Conservation (phyloP, 2,888 invertebrate genomes). For the Aproaerema taeniolella region DNA sequence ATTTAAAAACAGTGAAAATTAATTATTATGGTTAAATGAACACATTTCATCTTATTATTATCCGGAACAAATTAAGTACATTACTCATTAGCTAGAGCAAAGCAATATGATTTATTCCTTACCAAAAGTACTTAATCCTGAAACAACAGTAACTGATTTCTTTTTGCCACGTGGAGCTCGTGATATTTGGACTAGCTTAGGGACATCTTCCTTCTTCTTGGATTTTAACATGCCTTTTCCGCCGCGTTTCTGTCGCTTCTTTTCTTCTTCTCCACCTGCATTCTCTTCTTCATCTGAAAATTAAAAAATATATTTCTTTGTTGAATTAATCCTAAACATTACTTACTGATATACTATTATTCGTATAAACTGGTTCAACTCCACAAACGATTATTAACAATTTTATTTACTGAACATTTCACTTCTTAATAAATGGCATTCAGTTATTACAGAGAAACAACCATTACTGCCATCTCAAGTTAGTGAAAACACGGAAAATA, state of each 20-base stretch:
- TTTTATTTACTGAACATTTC: too few species aligned
- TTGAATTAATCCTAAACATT: not conserved
- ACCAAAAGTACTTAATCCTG: slow-evolving; percentile 97
- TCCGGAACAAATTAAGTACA: not conserved
- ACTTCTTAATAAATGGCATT: too few species aligned
- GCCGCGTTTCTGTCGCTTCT: slow-evolving; percentile 96
- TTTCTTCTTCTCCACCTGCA: slow-evolving; percentile 91
- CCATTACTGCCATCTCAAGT: too few species aligned
- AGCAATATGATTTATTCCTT: too few species aligned
- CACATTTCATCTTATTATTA: not conserved
- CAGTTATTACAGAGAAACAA: too few species aligned
- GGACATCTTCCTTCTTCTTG: slow-evolving; percentile 95
- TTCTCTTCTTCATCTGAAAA: slow-evolving; percentile 79
- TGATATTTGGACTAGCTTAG: slow-evolving; percentile 90
- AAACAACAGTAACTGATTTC: slow-evolving; percentile 98
- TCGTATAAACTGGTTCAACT: too few species aligned
- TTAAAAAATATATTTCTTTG: not conserved
- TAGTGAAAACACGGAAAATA: too few species aligned
- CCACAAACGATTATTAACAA: too few species aligned
- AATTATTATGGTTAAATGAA: not conserved
- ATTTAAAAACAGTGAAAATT: too few species aligned
- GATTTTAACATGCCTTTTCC: slow-evolving; percentile 97
- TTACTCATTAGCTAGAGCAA: too few species aligned
- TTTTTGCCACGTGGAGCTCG: slow-evolving; percentile 97
- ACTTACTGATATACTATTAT: too few species aligned